Percentiles rank a stretch among this genome's conserved stretches.
Evolutionary conservation across 2,797 vertebrate species (phyloP).

Genomic region (Anguilla anguilla): DNA sequence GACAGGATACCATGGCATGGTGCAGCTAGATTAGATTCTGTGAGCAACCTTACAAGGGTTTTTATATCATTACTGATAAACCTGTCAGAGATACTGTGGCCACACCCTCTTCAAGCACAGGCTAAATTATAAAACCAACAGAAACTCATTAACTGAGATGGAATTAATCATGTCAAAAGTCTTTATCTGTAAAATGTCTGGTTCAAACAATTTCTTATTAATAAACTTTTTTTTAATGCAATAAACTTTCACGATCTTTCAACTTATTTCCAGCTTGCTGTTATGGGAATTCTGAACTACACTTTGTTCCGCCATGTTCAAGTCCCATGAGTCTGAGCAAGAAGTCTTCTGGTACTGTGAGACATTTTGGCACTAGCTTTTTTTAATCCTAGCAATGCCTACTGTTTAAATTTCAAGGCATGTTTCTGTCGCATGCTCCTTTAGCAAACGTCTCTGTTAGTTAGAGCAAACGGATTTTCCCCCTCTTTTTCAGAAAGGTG

Average conservation of each 20-base stretch:
- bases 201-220: too few relatives aligned
- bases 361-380: neutral
- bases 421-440: neutral
- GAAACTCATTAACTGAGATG: neutral
- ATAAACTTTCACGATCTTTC: neutral
- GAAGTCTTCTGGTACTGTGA: neutral
- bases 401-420: neutral
- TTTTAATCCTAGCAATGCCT: neutral
- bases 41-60: neutral
- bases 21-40: neutral
- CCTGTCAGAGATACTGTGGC: neutral
- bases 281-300: neutral
- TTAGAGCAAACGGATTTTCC: too few relatives aligned
- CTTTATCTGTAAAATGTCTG: too few relatives aligned
- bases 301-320: neutral
- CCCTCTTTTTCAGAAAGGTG: too few relatives aligned
- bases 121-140: neutral
- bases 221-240: neutral
- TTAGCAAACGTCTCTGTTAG: neutral
- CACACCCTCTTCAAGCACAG: neutral
- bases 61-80: neutral
- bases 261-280: neutral
- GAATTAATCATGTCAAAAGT: too few relatives aligned
- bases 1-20: neutral
- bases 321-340: neutral